Evolutionary conservation across 2,113 vertebrate species (phyloP).

Genomic region (Salvelinus namaycush): DNA sequence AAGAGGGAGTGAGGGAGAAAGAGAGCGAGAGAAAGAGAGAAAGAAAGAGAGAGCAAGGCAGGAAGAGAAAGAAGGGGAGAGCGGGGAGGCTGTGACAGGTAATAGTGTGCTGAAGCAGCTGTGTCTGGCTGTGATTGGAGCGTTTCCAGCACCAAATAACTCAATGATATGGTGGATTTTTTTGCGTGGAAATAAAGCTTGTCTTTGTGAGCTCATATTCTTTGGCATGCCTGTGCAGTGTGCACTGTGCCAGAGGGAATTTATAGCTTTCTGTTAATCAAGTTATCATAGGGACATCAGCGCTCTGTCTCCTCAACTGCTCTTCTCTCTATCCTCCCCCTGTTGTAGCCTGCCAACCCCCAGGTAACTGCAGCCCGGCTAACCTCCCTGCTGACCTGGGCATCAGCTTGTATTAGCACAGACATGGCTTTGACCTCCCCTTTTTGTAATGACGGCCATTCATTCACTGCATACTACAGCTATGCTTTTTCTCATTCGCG

Average conservation of each 20-base stretch:
- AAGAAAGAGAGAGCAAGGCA: too few relatives aligned
- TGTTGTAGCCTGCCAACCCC: background rate
- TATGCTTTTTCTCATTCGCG: too few relatives aligned
- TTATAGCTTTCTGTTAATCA: conserved; percentile 48
- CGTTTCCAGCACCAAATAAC: conserved; percentile 71
- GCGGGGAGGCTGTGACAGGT: conserved; percentile 60
- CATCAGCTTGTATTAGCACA: conserved; percentile 27
- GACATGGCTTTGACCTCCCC: conserved; percentile 5
- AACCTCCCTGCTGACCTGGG: conserved; percentile 11
- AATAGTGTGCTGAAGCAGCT: conserved; percentile 65
- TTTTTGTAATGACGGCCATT: background rate
- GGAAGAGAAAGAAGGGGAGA: conserved; percentile 45
- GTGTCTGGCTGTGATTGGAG: conserved; percentile 68
- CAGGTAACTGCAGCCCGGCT: conserved; percentile 19
- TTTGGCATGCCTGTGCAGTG: conserved; percentile 30
- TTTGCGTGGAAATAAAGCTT: conserved; percentile 66
- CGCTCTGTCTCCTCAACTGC: conserved; percentile 12
- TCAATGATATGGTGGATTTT: conserved; percentile 67
- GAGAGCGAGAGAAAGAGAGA: too few relatives aligned
- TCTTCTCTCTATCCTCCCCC: background rate
- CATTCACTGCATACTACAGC: too few relatives aligned
- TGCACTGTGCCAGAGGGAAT: conserved; percentile 52
- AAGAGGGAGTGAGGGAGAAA: too few relatives aligned
- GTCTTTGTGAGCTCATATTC: conserved; percentile 62
- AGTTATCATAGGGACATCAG: conserved; percentile 32